These are phyloP conservation scores for Criorhina ranunculi DNA, from an alignment of 2,888 invertebrate genomes.

Conservation along the genomic window DNA sequence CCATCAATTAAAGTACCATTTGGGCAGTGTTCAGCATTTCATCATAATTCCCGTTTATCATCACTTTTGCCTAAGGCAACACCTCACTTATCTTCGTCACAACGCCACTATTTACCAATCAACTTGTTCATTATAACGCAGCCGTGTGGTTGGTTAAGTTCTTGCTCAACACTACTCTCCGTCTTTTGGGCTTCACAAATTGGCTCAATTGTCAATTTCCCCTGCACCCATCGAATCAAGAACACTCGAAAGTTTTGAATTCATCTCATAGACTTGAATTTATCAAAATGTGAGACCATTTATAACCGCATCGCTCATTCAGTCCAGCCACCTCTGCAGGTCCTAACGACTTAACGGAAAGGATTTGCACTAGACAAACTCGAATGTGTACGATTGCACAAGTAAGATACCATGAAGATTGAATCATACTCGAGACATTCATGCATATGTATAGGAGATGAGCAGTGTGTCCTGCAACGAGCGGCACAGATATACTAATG, in stretches of 20 bases:
- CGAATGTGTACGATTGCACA: constrained; percentile 6
- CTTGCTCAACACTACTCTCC: neutral
- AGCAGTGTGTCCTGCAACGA: constrained; percentile 6
- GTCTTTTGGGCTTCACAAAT: neutral
- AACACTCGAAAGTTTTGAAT: neutral
- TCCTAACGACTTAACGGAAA: neutral
- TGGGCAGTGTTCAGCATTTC: too few species aligned
- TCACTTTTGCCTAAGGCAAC: neutral
- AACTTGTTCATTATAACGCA: neutral
- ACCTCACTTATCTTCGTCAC: neutral
- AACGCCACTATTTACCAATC: neutral
- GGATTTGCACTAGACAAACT: constrained; percentile 26
- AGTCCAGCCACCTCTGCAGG: constrained; percentile 3
- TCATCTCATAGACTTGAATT: constrained; percentile 21
- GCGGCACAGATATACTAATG: neutral
- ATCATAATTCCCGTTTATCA: too few species aligned
- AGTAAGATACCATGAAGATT: constrained; percentile 30
- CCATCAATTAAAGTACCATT: too few species aligned
- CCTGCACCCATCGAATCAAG: neutral
- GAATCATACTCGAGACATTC: constrained; percentile 8
- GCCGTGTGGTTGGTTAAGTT: neutral
- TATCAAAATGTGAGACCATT: constrained; percentile 22
- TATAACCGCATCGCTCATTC: constrained; percentile 12
- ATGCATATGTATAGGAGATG: neutral
- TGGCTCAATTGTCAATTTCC: neutral